Evolutionary conservation across 2,888 invertebrate genomes (phyloP).

Genomic region (Drosophila gaucha): DNA sequence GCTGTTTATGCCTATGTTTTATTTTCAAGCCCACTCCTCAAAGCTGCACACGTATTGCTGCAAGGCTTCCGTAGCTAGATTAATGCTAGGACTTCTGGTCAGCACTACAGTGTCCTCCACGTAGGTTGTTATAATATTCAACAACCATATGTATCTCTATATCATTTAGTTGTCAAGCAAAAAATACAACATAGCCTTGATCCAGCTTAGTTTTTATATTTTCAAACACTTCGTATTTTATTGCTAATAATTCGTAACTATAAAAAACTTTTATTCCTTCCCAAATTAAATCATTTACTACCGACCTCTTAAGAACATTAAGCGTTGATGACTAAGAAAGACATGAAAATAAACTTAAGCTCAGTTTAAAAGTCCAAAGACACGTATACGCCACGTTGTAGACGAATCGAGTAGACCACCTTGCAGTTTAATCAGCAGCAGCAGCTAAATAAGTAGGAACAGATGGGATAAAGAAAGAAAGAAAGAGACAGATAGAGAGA

Average conservation of each 20-base stretch:
- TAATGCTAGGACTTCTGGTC: no score
- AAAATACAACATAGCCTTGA: no score
- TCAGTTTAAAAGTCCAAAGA: constrained; percentile 11
- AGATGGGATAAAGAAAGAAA: not conserved
- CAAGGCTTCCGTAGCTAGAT: no score
- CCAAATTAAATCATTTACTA: constrained; percentile 1
- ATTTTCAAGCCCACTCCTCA: no score
- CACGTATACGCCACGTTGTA: constrained; percentile 48
- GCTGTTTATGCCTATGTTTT: no score
- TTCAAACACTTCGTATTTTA: not conserved
- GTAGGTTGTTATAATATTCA: no score
- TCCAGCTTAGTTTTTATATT: no score
- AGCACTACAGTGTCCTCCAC: no score
- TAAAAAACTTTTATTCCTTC: not conserved
- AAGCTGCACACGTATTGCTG: no score
- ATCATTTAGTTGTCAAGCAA: no score
- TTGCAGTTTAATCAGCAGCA: constrained; percentile 5
- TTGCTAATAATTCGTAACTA: not conserved
- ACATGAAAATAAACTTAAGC: constrained; percentile 11
- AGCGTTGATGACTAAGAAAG: not conserved
- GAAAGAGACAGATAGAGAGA: not conserved
- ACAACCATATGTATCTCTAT: no score
- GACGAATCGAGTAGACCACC: constrained; percentile 2
- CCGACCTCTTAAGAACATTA: not conserved
- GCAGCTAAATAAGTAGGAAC: not conserved